Evolutionary conservation across 2,113 vertebrate species (phyloP).

Genomic region (Canis aureus): DNA sequence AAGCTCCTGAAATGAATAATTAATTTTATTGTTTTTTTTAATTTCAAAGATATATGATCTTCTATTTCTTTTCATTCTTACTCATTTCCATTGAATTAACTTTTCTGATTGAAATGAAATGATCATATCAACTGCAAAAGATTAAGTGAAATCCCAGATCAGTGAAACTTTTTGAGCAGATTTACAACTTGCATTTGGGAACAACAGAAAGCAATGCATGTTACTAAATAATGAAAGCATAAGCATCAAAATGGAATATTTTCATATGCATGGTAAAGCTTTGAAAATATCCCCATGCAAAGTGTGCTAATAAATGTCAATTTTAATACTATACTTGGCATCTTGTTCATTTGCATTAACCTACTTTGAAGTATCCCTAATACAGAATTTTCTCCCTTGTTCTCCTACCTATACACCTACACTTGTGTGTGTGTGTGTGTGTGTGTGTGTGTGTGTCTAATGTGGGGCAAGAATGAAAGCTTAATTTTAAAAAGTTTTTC

Average conservation of each 20-base stretch:
- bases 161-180: constrained; percentile 52
- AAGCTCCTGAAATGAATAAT: constrained; percentile 33
- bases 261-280: constrained; percentile 45
- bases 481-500: constrained; percentile 37
- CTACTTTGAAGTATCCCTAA: constrained; percentile 30
- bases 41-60: constrained; percentile 22
- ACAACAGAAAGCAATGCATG: constrained; percentile 47
- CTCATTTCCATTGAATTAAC: constrained; percentile 37
- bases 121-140: background rate
- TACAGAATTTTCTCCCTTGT: constrained; percentile 6
- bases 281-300: constrained; percentile 60
- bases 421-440: background rate
- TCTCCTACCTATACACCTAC: background rate
- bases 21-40: constrained; percentile 47
- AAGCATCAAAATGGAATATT: constrained; percentile 21
- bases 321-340: constrained; percentile 9
- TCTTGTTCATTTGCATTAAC: constrained; percentile 67
- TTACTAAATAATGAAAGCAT: constrained; percentile 57
- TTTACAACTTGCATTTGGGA: constrained; percentile 23
- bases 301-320: constrained; percentile 51
- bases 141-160: background rate
- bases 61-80: constrained; percentile 39
- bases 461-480: background rate
- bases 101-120: constrained; percentile 14
- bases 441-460: background rate